Base-by-base conservation (phyloP, 1,140 invertebrate genomes). In the Philotrypesis tridentata region DNA sequence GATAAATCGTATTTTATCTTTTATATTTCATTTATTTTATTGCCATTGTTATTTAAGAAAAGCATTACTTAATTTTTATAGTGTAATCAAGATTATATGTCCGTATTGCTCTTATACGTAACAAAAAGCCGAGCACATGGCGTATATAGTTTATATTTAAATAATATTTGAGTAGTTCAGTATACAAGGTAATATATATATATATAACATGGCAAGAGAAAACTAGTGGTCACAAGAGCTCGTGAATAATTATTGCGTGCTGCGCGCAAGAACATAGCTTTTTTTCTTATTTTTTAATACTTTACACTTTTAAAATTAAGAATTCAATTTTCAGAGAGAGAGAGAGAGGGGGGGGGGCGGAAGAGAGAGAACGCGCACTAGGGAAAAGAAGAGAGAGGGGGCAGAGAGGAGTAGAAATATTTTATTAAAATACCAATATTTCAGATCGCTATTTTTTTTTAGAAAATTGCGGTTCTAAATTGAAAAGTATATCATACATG, bases 231-330 rank as follows among this genome's bases (percentile, higher is more conserved):
- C n/a, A 60, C 12, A 25, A 60, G 27, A 48, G 72, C 37, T 81
- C 72, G 71, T 75, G 79, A 81, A 81, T 81, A 74, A 81, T 81
- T 81, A 81, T 81, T 81, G 63, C 63, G 63, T 71, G 72, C 72
- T 68, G 11, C 40, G 55, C 78, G 33, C 21, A 7, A 61, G n/a
- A 63, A 27, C 37, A 76, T 60, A 33, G 48, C 48, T 23, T 61
- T 1, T 33, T 79, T 23, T 61, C 11, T 79, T 72, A 25, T 79
- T 37, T 40, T 8, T 73, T 27, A 9, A 14, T n/a, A n/a, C 8
- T 14, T 1, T 29, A 6, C 25, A 65, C 8, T 63, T 65, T 37
- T 71, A 37, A 40, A 73, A 14, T 14, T 27, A 1, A 65, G 25
- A 65, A 7, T 55, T 55, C 21, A 17, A 55, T 55, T 55, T 55